Evolutionary conservation across 2,113 vertebrate species (phyloP).

Genomic region (Osmerus eperlanus): DNA sequence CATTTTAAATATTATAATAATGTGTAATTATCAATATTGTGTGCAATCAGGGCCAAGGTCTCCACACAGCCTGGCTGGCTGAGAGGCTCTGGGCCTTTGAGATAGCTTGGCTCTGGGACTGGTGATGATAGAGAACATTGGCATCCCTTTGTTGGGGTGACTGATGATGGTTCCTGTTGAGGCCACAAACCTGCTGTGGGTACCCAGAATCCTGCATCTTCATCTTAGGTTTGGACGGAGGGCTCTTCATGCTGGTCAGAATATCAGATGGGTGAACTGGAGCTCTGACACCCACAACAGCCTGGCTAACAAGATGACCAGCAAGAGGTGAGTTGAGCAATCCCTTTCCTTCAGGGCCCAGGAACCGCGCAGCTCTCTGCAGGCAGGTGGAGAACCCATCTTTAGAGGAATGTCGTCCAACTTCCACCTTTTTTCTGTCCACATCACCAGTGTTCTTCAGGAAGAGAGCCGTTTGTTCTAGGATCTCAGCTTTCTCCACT

Average conservation of each 20-base stretch:
- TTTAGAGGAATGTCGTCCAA: constrained; percentile 33
- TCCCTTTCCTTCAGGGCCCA: constrained; percentile 50
- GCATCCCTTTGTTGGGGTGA: constrained; percentile 10
- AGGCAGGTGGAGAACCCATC: constrained; percentile 67
- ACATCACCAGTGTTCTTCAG: constrained; percentile 27
- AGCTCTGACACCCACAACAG: not conserved
- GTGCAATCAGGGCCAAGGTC: constrained; percentile 52
- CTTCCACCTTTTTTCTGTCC: constrained; percentile 8
- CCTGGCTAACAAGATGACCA: constrained; percentile 2
- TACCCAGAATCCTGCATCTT: constrained; percentile 23
- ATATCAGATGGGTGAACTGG: constrained; percentile 5
- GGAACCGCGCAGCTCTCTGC: constrained; percentile 54
- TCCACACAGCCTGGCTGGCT: constrained; percentile 46
- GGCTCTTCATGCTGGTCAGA: not conserved
- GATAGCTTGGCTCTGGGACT: constrained; percentile 20
- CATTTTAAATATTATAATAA: not conserved
- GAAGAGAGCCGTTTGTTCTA: constrained; percentile 67
- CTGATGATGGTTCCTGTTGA: not conserved
- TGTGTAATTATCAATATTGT: not conserved
- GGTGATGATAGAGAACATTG: constrained; percentile 9
- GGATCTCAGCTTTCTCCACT: constrained; percentile 78
- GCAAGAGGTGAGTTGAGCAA: constrained; percentile 30
- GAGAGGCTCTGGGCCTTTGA: constrained; percentile 11
- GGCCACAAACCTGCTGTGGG: not conserved
- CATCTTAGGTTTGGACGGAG: constrained; percentile 9